These are phyloP conservation scores for Neodon shergylaensis DNA, from an alignment of 2,113 vertebrate genomes.

Conservation along the genomic window DNA sequence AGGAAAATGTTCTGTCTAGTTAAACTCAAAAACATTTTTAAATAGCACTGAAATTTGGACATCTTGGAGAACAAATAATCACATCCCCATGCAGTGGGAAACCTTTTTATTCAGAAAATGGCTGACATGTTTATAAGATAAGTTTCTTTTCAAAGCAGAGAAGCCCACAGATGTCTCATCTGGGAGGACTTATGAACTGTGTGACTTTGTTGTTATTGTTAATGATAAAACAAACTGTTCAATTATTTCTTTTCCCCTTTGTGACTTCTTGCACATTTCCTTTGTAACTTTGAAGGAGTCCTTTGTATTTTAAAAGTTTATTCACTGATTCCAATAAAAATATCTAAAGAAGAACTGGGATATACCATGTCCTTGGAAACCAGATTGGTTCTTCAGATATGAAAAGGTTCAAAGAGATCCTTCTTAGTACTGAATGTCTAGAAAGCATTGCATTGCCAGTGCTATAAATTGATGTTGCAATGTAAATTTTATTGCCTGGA, in stretches of 20 bases:
- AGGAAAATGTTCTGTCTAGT: conserved; percentile 56
- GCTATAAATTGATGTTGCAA: background rate
- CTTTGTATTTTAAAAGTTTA: conserved; percentile 70
- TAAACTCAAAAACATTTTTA: conserved; percentile 53
- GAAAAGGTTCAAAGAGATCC: background rate
- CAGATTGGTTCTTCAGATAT: background rate
- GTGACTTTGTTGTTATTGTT: conserved; percentile 76
- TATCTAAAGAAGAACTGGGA: conserved; percentile 50
- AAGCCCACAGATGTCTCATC: conserved; percentile 70
- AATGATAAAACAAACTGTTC: conserved; percentile 74
- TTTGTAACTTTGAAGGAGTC: conserved; percentile 64
- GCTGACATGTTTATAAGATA: conserved; percentile 73
- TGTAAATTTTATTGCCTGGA: conserved; percentile 5
- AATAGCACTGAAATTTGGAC: conserved; percentile 49
- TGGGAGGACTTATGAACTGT: conserved; percentile 71
- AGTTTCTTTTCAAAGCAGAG: conserved; percentile 55
- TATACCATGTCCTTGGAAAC: conserved; percentile 46
- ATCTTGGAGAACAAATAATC: conserved; percentile 63
- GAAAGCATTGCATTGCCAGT: background rate
- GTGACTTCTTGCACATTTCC: conserved; percentile 71
- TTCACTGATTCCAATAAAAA: conserved; percentile 62
- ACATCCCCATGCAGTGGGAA: conserved; percentile 40
- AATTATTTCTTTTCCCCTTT: conserved; percentile 65
- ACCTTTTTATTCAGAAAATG: conserved; percentile 57
- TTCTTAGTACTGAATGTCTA: background rate